Evolutionary conservation across 2,888 invertebrate genomes (phyloP).

Genomic region (Nomada hirtipes): DNA sequence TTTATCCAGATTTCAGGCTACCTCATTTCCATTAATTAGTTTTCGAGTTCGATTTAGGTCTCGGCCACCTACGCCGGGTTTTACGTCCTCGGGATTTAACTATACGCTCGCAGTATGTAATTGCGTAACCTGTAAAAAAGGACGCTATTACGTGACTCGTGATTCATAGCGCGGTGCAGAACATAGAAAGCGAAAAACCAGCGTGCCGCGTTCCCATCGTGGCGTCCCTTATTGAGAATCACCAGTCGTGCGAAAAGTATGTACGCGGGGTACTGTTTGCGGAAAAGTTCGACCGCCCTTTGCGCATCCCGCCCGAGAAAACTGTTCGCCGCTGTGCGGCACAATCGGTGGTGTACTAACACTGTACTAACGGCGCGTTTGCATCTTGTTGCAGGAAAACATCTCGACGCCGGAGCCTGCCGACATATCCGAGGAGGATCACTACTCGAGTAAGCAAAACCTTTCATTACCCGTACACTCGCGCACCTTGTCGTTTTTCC

Average conservation of each 20-base stretch:
- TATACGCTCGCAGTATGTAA: too few relatives aligned
- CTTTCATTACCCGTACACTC: constrained; percentile 45
- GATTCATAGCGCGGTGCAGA: background rate
- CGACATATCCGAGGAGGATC: constrained; percentile 90
- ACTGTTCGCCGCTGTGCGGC: constrained; percentile 8
- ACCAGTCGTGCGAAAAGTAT: background rate
- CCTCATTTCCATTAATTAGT: too few relatives aligned
- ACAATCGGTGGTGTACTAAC: constrained; percentile 6
- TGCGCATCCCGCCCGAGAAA: constrained; percentile 13
- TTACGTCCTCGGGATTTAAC: too few relatives aligned
- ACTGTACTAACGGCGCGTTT: constrained; percentile 50
- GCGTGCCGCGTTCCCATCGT: background rate
- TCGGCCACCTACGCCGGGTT: too few relatives aligned
- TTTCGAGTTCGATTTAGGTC: too few relatives aligned
- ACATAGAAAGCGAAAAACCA: background rate
- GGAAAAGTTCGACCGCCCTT: constrained; percentile 3
- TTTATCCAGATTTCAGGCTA: too few relatives aligned
- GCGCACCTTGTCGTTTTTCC: constrained; percentile 44
- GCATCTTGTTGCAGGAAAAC: constrained; percentile 88
- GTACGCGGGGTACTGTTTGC: background rate
- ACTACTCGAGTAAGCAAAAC: constrained; percentile 88
- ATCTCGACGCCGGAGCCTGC: constrained; percentile 88
- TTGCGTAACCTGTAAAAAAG: too few relatives aligned
- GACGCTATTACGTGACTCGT: background rate
- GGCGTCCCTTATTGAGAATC: background rate